Evolutionary conservation across 2,888 invertebrate species (phyloP), one percentile per base, ranked within the genome.

Genomic region (Troides oblongomaculatus): DNA sequence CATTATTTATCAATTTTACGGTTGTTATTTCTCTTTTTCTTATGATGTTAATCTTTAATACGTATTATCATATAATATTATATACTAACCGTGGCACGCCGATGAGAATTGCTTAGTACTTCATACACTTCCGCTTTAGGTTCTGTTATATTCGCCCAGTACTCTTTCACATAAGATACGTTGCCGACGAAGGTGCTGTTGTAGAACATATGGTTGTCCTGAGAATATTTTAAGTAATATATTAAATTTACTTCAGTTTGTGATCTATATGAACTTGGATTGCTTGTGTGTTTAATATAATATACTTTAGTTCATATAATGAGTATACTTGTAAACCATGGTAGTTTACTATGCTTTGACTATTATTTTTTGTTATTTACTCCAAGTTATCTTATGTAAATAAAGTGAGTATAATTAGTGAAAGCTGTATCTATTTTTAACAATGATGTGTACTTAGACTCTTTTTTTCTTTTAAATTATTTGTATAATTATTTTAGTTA

Each of bases 181-280:
- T 95, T 94, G 3, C 94, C 93, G 72, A 94, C 93, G 76, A 95
- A 94, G 0, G 95, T 92, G 79, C 97, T 97, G 84, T 96, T 97
- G 91, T 97, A 97, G 88, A 97, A 97, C 66, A 93, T 89, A 84
- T 97, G 96, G 72, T 94, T 88, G 80, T 97, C 97, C 94, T 96
- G 65, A 57, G 17, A 50, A 17, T 18, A 50, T 5, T 50, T 50
- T 50, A 50, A 3, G 10, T 50, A 50, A 50, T 46, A 18, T 18
- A 50, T 17, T 17, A 18, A 14, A 50, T 4, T 17, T 17, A 46
- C 14, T 14, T 46, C 50, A 50, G 50, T 50, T 50, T 5, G 5
- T 17, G 18, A 3, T 14, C 12, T 46, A 18, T 50, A 17, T 50
- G 0, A 1, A 17, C 50, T 30, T 30, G 4, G 30, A 3, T 30